Base-by-base conservation (phyloP, 37 sponge, comb jelly and placozoan genomes). In the Corticium candelabrum region DNA sequence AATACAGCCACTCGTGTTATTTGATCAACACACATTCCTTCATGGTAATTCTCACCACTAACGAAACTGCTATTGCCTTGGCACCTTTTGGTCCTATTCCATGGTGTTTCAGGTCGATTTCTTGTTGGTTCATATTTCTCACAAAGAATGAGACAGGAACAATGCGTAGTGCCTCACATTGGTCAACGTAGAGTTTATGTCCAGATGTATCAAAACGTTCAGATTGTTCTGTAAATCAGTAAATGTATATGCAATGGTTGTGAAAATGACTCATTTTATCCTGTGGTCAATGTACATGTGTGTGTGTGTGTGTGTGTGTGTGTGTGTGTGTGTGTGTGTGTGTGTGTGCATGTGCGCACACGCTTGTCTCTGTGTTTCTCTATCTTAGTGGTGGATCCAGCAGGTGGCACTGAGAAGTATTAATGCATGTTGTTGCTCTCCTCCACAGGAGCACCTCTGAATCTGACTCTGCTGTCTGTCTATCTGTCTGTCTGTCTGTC, bases 21-120 rank as follows among this genome's bases (percentile, higher is more conserved):
- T 76, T 11, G 36, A 35, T 5, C 15, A 76, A 41, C 5, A 7
- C 67, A 4, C 40, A 70, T 70, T 5, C 35, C 31, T 5, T 36
- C 32, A 76, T 11, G 41, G 77, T 76, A n/a, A 4, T 35, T 36
- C 93, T 85, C 74, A 93, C 94, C 2, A 82, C 81, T 2, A 98
- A 75, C 21, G 96, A 81, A 0, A 90, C 56, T 39, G 89, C 86
- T 35, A 98, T 86, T 2, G 99, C 99, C 74, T 94, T 98, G 40
- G 96, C 86, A 68, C 99, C 99, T 67, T 86, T 94, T 29, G 90
- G 78, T 39, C 99, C 99, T 15, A 98, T 30, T 0, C 96, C 93
- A 75, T 94, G 93, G 74, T 98, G 99, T 3, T 62, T 81, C 82
- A 98, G 76, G 21, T 82, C 77, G 43, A 96, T 86, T 40, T 87